These are phyloP conservation scores for Mycalesis mineus DNA, from an alignment of 2,888 invertebrate genomes.

Conservation along the genomic window DNA sequence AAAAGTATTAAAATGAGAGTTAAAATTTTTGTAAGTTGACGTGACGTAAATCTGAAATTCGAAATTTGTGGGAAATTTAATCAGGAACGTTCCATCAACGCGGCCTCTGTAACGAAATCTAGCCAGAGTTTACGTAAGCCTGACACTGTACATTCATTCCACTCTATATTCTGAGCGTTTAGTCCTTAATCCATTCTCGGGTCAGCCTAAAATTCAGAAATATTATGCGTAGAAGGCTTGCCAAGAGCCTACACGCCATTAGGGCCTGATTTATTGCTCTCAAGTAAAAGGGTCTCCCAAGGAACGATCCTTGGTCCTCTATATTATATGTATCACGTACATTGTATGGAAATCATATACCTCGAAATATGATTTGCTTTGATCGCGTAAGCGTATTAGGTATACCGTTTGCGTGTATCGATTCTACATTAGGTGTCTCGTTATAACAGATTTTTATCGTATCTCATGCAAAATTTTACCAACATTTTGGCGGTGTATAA, in stretches of 20 bases:
- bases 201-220: slow-evolving; percentile 62
- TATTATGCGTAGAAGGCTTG: slow-evolving; percentile 57
- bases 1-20: neutral
- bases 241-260: slow-evolving; percentile 65
- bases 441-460: slow-evolving; percentile 15
- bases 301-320: slow-evolving; percentile 58
- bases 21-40: neutral
- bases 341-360: slow-evolving; percentile 62
- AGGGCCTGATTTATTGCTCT: slow-evolving; percentile 69
- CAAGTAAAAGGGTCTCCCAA: slow-evolving; percentile 72
- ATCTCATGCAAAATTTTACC: too few species aligned
- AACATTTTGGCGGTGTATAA: too few species aligned
- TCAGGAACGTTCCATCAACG: neutral
- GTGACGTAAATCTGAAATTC: neutral
- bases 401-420: slow-evolving; percentile 39
- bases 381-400: slow-evolving; percentile 42
- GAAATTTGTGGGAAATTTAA: neutral
- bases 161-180: slow-evolving; percentile 49
- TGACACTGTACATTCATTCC: slow-evolving; percentile 36
- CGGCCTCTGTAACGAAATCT: neutral
- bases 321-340: slow-evolving; percentile 59
- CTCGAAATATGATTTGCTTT: slow-evolving; percentile 61
- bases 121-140: neutral
- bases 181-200: slow-evolving; percentile 40
- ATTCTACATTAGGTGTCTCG: slow-evolving; percentile 34